A percentile compares a stretch with the other conserved stretches of the same genome.
phyloP scores from a whole-genome alignment of 2,797 vertebrate genomes.

The Nannoperca australis region DNA sequence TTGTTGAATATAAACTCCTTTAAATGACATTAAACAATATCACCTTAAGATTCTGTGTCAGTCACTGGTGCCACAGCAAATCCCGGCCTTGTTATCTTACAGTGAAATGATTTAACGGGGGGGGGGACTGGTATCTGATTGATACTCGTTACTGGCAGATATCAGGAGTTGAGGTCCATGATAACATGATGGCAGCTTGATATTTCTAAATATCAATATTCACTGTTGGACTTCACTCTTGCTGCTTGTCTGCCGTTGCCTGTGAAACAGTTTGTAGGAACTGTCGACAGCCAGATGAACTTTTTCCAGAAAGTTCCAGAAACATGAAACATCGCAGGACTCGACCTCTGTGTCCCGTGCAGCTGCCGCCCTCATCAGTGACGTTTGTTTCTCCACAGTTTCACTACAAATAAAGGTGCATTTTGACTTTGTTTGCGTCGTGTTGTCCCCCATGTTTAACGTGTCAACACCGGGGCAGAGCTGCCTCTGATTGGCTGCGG shows the following conservation, averaged over 20 bases:
- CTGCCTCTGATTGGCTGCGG: constrained; percentile 6
- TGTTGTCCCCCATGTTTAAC: background rate
- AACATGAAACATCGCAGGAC: background rate
- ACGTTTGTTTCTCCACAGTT: background rate
- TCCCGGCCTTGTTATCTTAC: too few relatives aligned
- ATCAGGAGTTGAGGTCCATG: background rate
- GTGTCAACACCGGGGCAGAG: rapidly evolving
- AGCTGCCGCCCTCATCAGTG: background rate
- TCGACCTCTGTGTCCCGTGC: too few relatives aligned
- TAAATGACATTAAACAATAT: too few relatives aligned
- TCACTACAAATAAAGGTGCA: background rate
- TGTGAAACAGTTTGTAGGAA: background rate
- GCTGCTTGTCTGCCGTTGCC: background rate
- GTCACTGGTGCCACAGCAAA: too few relatives aligned
- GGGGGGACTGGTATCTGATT: background rate
- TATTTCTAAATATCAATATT: background rate
- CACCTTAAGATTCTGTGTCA: too few relatives aligned
- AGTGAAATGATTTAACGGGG: too few relatives aligned
- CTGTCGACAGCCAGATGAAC: background rate
- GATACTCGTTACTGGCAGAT: background rate
- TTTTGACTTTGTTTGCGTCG: background rate
- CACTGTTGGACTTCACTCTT: background rate
- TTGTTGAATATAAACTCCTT: background rate
- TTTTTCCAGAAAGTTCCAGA: background rate
- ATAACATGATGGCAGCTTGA: background rate